phyloP scores from a whole-genome alignment of 2,113 vertebrate genomes.

The Numida meleagris region DNA sequence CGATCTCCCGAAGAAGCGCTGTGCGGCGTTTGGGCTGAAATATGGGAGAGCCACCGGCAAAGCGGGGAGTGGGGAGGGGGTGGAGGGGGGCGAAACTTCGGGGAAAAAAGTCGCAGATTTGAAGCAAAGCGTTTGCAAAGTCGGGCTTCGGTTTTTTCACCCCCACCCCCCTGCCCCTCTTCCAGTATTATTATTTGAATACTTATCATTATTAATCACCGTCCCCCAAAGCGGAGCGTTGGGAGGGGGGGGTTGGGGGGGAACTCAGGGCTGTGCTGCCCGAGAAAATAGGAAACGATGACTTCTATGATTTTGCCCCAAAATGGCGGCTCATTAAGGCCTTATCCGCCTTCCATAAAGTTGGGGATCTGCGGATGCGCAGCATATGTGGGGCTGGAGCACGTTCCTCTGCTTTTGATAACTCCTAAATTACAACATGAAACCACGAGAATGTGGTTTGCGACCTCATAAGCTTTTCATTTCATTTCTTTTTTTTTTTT shows the following conservation, averaged over 20 bases:
- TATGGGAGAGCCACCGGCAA: background rate
- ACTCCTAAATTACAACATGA: constrained; percentile 46
- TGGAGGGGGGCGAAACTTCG: background rate
- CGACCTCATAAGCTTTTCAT: background rate
- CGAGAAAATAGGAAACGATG: background rate
- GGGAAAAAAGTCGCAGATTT: background rate
- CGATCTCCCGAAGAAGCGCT: background rate
- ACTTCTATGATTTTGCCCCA: background rate
- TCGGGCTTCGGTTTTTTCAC: background rate
- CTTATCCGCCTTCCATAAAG: background rate
- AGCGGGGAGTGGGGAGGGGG: background rate
- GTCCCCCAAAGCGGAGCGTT: background rate
- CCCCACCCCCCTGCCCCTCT: rapidly evolving
- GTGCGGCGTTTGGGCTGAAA: constrained; percentile 1
- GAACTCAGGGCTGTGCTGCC: rapidly evolving
- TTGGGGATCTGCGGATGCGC: background rate
- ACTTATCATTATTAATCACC: too few species aligned
- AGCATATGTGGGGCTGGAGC: constrained; percentile 33
- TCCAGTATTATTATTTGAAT: too few species aligned
- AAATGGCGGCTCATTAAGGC: constrained; percentile 45
- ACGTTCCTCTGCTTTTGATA: constrained; percentile 59
- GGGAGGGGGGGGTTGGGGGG: rapidly evolving
- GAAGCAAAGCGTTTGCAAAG: background rate
- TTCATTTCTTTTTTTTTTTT: background rate
- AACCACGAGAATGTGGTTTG: constrained; percentile 52